A percentile compares a stretch with the other conserved stretches of the same genome.
Conservation (phyloP, 2,113 vertebrate genomes). For the Odocoileus virginianus region DNA sequence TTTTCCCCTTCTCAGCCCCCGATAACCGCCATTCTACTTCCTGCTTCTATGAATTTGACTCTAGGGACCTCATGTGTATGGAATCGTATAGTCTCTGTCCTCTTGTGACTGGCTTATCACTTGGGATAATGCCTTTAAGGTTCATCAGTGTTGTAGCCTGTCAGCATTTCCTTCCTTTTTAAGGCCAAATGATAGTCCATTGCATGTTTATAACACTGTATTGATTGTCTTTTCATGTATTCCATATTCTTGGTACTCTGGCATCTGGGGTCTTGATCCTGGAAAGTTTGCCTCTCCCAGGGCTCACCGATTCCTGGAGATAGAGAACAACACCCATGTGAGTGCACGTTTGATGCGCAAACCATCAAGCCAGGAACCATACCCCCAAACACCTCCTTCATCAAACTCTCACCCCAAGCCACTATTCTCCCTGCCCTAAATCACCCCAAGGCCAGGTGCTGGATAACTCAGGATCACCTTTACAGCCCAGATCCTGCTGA, state of each 20-base stretch:
- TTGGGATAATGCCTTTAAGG: not conserved
- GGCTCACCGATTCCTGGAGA: not conserved
- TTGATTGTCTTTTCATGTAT: not conserved
- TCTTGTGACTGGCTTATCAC: not conserved
- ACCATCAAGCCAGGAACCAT: not conserved
- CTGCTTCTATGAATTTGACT: not conserved
- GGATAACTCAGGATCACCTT: no score
- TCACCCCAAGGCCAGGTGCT: not conserved
- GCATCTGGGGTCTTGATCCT: not conserved
- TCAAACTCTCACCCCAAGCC: not conserved
- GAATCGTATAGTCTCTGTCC: not conserved
- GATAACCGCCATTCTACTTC: not conserved
- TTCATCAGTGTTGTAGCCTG: rapidly evolving
- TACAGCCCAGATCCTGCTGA: not conserved
- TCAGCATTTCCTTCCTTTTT: not conserved
- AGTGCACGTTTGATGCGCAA: not conserved
- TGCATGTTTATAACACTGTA: not conserved
- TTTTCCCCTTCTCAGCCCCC: not conserved
- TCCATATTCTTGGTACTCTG: not conserved
- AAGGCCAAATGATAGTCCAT: not conserved
- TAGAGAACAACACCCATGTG: not conserved
- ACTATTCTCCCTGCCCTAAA: not conserved
- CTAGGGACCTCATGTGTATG: not conserved
- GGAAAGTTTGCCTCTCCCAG: not conserved
- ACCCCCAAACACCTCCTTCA: not conserved